These are phyloP conservation scores for Ypsolopha scabrella DNA, from an alignment of 2,888 invertebrate species.

Conservation along the genomic window DNA sequence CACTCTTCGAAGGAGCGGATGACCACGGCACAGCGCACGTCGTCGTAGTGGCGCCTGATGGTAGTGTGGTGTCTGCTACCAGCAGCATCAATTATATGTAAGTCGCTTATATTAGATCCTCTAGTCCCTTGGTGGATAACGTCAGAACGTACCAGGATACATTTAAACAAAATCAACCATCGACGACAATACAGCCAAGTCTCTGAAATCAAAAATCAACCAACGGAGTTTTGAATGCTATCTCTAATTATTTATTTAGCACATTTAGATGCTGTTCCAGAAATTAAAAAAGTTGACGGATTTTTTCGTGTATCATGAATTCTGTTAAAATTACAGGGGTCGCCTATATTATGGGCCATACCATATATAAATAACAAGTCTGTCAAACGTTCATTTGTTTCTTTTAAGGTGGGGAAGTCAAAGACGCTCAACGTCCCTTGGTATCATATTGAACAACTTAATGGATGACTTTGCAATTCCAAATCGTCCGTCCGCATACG, in stretches of 20 bases:
- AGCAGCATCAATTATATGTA: constrained; percentile 87
- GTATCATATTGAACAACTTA: constrained; percentile 87
- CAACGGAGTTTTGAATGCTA: too few species aligned
- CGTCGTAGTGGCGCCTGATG: constrained; percentile 85
- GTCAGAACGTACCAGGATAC: too few species aligned
- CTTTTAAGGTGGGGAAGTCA: constrained; percentile 78
- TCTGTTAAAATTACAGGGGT: too few species aligned
- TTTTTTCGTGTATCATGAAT: not conserved
- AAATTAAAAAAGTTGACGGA: not conserved
- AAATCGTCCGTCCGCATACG: constrained; percentile 73
- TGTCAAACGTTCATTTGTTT: too few species aligned
- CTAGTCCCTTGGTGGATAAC: too few species aligned
- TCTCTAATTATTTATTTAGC: too few species aligned
- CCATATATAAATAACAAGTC: too few species aligned
- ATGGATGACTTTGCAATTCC: constrained; percentile 93
- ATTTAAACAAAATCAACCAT: too few species aligned
- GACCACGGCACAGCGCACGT: constrained; percentile 94
- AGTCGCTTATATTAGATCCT: constrained; percentile 22
- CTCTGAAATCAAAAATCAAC: too few species aligned
- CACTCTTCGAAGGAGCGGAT: constrained; percentile 69
- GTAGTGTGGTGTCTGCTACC: constrained; percentile 91
- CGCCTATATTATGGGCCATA: too few species aligned
- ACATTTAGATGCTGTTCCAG: not conserved
- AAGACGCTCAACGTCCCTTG: constrained; percentile 78
- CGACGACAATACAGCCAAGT: too few species aligned